Conservation (phyloP, 1,140 invertebrate species). For the Drosophila repleta region DNA sequence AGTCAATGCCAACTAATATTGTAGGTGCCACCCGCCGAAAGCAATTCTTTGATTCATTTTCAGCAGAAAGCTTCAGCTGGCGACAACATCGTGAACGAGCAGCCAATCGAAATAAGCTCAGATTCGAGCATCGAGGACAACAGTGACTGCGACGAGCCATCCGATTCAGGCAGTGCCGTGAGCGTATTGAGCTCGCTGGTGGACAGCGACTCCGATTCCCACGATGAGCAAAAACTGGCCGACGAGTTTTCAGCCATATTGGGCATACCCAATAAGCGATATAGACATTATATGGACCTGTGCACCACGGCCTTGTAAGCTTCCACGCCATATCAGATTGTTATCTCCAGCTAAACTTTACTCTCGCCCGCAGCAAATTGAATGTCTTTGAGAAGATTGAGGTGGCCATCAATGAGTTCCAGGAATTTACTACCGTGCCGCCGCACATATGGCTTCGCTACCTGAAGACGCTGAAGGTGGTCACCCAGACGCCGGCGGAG, state of each 20-base stretch:
- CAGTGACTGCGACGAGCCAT: neutral
- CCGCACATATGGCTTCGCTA: conserved; percentile 58
- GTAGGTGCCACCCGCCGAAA: neutral
- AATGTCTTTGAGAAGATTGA: conserved; percentile 48
- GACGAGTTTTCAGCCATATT: conserved; percentile 24
- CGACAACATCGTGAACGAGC: conserved; percentile 39
- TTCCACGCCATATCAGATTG: neutral
- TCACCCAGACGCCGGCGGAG: conserved; percentile 55
- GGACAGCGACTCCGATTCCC: conserved; percentile 22
- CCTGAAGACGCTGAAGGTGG: conserved; percentile 30
- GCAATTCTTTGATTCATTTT: conserved; percentile 6
- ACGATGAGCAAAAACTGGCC: conserved; percentile 21
- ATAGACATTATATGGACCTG: conserved; percentile 31
- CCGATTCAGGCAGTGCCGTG: conserved; percentile 9
- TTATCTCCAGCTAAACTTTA: neutral
- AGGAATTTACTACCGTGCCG: conserved; percentile 35
- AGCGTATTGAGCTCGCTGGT: conserved; percentile 24
- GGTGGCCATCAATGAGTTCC: conserved; percentile 17
- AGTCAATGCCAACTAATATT: neutral
- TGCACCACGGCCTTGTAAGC: conserved; percentile 39
- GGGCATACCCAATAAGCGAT: conserved; percentile 15
- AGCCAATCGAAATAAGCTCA: conserved; percentile 42
- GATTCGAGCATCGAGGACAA: conserved; percentile 18
- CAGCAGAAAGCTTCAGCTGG: conserved; percentile 31
- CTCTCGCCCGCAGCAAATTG: conserved; percentile 31